Base-by-base conservation (phyloP, 2,113 vertebrate genomes). In the Callospermophilus lateralis region DNA sequence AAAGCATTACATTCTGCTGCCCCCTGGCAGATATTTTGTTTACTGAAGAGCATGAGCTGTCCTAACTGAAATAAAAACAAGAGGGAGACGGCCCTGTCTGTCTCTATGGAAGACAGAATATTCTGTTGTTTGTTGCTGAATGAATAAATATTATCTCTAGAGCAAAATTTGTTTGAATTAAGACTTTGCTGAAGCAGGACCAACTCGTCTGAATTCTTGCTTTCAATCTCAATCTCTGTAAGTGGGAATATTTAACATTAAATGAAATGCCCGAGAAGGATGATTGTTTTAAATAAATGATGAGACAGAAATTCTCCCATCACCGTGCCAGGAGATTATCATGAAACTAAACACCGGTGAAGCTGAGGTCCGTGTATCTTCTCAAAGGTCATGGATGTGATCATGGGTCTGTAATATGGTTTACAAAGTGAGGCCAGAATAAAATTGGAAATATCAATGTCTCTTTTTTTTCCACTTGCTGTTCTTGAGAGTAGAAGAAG, bases 1-100 rank as follows among this genome's bases (percentile, higher is more conserved):
- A 85, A 97, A 96, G 48, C 42, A 92, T 97, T 97, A 93, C 87
- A 81, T 96, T 93, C 26, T 96, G 96, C 97, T 98, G 98, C 94
- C 96, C 97, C 97, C 97, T 97, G 95, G 95, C 97, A 97, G 95
- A 78, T 34, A 61, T 84, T 94, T 80, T 92, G 70, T 96, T 97
- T 92, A 95, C 94, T 97, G 94, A 97, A 89, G 79, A 80, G 48
- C 80, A 19, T 81, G 39, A 94, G 68, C 51, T 61, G 8, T 61
- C 32, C 77, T 91, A 8, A 78, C 58, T 79, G 72, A 84, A 90
- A 94, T 65, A 90, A 74, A 95, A 95, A 85, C 34, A 74, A 51
- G 37, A 28, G 34, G 48, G 65, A 76, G 20, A 8, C 53, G 93
- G 37, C 39, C 42, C 42, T 89, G 5, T 77, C 39, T 73, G 24